Base-by-base conservation (phyloP, 2,113 vertebrate genomes). In the Nasalis larvatus region DNA sequence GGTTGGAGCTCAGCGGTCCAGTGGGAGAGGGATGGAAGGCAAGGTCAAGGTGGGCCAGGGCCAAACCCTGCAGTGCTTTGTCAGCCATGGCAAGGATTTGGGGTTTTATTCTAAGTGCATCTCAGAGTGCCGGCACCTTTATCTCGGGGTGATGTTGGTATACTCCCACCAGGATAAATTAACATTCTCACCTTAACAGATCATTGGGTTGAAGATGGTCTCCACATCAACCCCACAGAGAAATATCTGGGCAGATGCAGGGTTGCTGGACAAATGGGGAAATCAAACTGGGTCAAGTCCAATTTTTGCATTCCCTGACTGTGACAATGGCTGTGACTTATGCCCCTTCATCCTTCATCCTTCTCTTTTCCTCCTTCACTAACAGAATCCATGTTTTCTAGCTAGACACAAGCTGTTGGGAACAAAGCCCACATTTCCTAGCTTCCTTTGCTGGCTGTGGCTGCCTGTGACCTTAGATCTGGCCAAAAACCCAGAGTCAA, bases 11-110 rank as follows among this genome's bases (percentile, higher is more conserved):
- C 23, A 27, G 60, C 7, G 23, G 52, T 25, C 11, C 7, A 52
- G 17, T 0, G 42, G 18, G 13, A 66, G 71, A 56, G 21, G 49
- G 49, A 10, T 3, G 21, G 47, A 37, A 6, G 23, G 32, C 2
- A 37, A 58, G 47, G 14, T 11, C 21, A 5, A 27, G 9, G 7
- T 14, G n/a, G 45, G n/a, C 66, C 0, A 16, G 42, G 42, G 35
- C 40, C 45, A 40, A 27, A 30, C 56, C 71, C 47, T 40, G 37
- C 40, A 4, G 66, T 9, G 45, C 66, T 32, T 12, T 32, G 27
- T 30, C 40, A 8, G 3, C 47, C 27, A 20, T 10, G n/a, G n/a
- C 1, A n/a, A n/a, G 1, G 73, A 56, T 49, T 2, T 35, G 0
- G 7, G 7, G 21, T 56, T 88, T 58, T n/a, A 32, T 52, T 35